These are phyloP conservation scores for Podotricha telesiphe DNA, from an alignment of 2,888 invertebrate genomes.

Conservation along the genomic window DNA sequence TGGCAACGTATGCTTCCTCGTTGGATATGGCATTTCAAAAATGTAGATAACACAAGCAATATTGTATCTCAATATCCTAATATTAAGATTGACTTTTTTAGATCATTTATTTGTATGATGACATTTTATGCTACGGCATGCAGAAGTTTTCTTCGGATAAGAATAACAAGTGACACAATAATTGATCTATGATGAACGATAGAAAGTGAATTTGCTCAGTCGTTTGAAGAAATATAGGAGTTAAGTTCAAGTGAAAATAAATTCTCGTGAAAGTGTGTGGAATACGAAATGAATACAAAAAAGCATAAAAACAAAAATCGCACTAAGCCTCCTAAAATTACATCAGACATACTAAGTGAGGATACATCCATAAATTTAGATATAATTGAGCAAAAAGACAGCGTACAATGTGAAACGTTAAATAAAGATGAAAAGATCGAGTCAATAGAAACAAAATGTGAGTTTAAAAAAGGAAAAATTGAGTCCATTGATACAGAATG, in stretches of 20 bases:
- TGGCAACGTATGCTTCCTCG: conserved; percentile 57
- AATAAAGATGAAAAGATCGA: conserved; percentile 32
- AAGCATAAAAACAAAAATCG: conserved; percentile 72
- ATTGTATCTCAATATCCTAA: conserved; percentile 21
- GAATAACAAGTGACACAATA: conserved; percentile 67
- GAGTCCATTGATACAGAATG: conserved; percentile 15
- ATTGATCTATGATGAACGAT: conserved; percentile 71
- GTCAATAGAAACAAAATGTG: conserved; percentile 13
- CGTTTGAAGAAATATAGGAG: conserved; percentile 47
- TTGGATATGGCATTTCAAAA: conserved; percentile 51
- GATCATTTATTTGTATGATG: conserved; percentile 47
- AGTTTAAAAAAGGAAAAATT: conserved; percentile 24
- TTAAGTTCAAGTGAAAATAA: not conserved
- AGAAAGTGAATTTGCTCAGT: conserved; percentile 69
- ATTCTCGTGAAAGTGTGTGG: conserved; percentile 29
- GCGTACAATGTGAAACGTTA: conserved; percentile 35
- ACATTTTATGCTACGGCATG: conserved; percentile 70
- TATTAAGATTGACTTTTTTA: conserved; percentile 33
- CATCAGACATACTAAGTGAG: conserved; percentile 46
- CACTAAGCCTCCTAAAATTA: conserved; percentile 54
- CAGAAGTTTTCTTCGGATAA: conserved; percentile 65
- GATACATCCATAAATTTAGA: conserved; percentile 32
- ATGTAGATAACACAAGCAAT: conserved; percentile 33
- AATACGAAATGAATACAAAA: conserved; percentile 64
- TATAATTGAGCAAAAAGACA: conserved; percentile 18